These are phyloP conservation scores for Poecile montanus DNA, from an alignment of 2,797 vertebrate species.

Conservation along the genomic window DNA sequence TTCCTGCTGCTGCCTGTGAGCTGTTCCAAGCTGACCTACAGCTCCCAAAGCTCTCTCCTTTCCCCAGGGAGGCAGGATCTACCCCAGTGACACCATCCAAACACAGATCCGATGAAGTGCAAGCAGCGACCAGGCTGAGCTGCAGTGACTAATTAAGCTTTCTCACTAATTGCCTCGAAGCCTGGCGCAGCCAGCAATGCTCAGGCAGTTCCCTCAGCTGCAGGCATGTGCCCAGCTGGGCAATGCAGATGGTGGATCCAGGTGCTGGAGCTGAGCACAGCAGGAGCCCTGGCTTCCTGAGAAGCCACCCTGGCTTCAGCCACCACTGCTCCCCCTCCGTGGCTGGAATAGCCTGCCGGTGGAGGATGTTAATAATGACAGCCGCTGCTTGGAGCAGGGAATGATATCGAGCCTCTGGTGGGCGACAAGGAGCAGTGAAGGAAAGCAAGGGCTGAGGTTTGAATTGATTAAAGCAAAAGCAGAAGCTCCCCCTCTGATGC, in stretches of 20 bases:
- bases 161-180: not conserved
- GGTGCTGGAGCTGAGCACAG: fast-evolving
- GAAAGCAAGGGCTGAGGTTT: not conserved
- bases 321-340: not conserved
- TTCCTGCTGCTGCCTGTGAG: not conserved
- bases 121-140: not conserved
- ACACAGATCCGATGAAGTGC: not conserved
- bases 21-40: not conserved
- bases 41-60: not conserved
- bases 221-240: not conserved
- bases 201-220: fast-evolving
- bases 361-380: not conserved
- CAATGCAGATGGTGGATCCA: not conserved
- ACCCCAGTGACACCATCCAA: not conserved
- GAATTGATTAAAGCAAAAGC: not conserved
- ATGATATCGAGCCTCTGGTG: fast-evolving
- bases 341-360: not conserved
- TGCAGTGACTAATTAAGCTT: not conserved
- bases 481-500: not conserved
- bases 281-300: not conserved
- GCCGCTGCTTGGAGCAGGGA: not conserved
- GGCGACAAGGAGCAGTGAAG: not conserved
- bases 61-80: not conserved
- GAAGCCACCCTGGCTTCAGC: not conserved
- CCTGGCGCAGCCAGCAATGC: fast-evolving